Percentiles rank a stretch among this genome's conserved stretches.
phyloP scores from a whole-genome alignment of 1,140 invertebrate genomes.

The Camponotus pennsylvanicus region DNA sequence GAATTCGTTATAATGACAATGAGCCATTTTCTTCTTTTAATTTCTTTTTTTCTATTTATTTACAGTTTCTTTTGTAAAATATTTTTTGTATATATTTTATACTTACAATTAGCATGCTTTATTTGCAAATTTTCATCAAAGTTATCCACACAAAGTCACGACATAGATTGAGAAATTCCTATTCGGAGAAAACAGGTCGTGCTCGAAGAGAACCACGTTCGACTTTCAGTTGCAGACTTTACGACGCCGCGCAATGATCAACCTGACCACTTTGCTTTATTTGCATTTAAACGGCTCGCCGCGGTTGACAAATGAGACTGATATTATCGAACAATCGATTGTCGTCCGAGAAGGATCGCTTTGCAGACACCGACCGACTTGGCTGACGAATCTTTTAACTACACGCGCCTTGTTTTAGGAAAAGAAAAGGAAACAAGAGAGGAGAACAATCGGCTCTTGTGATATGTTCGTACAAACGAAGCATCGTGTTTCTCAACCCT shows the following conservation, averaged over 20 bases:
- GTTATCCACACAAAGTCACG: conserved; percentile 2
- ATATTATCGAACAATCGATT: conserved; percentile 83
- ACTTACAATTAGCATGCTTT: background rate
- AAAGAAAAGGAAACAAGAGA: conserved; percentile 44
- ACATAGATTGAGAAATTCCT: conserved; percentile 42
- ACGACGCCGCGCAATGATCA: conserved; percentile 34
- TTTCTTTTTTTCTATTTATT: background rate
- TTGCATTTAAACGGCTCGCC: conserved; percentile 79
- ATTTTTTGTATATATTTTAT: background rate
- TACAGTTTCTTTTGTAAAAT: background rate
- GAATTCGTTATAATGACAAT: no score
- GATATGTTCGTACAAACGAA: conserved; percentile 74
- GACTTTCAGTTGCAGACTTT: conserved; percentile 53
- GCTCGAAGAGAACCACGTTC: conserved; percentile 17
- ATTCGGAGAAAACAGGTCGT: conserved; percentile 38
- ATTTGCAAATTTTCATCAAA: conserved; percentile 9
- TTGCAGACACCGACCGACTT: conserved; percentile 58
- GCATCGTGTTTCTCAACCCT: conserved; percentile 68
- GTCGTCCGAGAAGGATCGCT: conserved; percentile 65
- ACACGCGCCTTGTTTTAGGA: conserved; percentile 64
- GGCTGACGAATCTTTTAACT: conserved; percentile 74
- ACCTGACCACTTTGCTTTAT: conserved; percentile 68
- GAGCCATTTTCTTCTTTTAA: no score
- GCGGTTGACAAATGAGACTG: conserved; percentile 81
- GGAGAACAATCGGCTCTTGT: conserved; percentile 73